Conservation (phyloP, 2,113 vertebrate genomes). For the Azemiops feae region DNA sequence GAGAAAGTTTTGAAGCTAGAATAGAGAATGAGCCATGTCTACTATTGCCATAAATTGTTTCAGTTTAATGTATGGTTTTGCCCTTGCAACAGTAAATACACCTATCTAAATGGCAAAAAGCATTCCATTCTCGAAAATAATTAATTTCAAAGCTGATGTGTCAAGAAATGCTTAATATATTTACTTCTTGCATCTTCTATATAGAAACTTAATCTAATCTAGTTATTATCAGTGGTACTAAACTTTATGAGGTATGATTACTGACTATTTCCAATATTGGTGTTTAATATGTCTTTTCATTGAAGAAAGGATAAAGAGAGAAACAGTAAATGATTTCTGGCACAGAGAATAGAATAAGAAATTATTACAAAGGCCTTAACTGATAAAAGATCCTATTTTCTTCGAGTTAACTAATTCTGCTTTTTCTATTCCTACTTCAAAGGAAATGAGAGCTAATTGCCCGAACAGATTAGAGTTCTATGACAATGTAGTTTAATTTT, state of each 20-base stretch:
- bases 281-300: background rate
- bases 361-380: background rate
- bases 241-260: background rate
- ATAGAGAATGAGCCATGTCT: background rate
- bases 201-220: background rate
- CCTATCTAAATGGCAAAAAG: background rate
- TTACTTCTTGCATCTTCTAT: background rate
- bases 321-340: background rate
- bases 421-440: background rate
- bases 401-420: background rate
- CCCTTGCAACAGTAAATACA: background rate
- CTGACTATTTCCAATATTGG: background rate
- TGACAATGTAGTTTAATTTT: background rate
- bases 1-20: background rate
- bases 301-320: background rate
- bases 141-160: background rate
- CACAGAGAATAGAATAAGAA: background rate
- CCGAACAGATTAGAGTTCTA: background rate
- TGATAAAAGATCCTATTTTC: background rate
- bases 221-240: background rate
- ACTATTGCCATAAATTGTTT: background rate
- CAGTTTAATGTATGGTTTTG: background rate
- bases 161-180: background rate
- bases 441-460: background rate
- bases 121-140: background rate